phyloP scores from a whole-genome alignment of 2,888 invertebrate species.

The Drosophila pseudotakahashii region DNA sequence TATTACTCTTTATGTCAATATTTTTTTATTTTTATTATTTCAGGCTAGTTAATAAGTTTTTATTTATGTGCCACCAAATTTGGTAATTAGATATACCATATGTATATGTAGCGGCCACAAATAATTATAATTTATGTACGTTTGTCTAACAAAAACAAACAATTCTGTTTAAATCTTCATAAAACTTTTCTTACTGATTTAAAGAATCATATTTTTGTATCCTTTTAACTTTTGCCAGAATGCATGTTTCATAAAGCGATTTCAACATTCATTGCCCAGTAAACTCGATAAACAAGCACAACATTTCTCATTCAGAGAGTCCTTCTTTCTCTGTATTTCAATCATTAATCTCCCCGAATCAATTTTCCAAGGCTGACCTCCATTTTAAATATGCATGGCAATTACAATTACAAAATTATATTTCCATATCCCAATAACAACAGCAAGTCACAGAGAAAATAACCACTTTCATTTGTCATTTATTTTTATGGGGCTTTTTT shows the following conservation, averaged over 20 bases:
- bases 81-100: too few relatives aligned
- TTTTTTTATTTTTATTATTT: background rate
- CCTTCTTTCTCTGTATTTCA: conserved; percentile 23
- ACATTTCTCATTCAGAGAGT: conserved; percentile 6
- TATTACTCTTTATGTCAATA: background rate
- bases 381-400: conserved; percentile 68
- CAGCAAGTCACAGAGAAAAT: conserved; percentile 10
- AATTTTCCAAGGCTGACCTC: conserved; percentile 56
- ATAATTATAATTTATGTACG: too few relatives aligned
- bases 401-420: conserved; percentile 72
- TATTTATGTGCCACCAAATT: too few relatives aligned
- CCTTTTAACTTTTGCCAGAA: conserved; percentile 15
- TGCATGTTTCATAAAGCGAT: conserved; percentile 42
- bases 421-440: conserved; percentile 55
- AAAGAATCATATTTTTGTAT: background rate
- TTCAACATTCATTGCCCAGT: conserved; percentile 12
- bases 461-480: conserved; percentile 71
- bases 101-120: too few relatives aligned
- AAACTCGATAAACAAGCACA: conserved; percentile 30
- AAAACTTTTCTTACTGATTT: too few relatives aligned
- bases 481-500: conserved; percentile 55
- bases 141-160: too few relatives aligned
- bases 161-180: too few relatives aligned
- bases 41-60: background rate
- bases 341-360: conserved; percentile 47